phyloP scores from a whole-genome alignment of 2,888 invertebrate species.

The Lymantria dispar region DNA sequence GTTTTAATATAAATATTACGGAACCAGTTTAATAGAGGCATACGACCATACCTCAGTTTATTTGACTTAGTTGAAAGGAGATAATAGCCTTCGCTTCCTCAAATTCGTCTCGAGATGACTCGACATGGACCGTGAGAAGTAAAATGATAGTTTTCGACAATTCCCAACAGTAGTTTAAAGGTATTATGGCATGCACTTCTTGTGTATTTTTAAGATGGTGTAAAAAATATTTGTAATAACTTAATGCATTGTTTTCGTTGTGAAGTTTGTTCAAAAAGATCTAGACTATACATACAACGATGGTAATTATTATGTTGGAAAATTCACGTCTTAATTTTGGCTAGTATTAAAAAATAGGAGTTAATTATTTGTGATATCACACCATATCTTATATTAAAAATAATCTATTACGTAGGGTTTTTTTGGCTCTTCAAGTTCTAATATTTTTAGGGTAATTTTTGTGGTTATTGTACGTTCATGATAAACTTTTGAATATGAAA shows the following conservation, averaged over 20 bases:
- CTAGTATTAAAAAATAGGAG: too few relatives aligned
- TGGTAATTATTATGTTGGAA: not conserved
- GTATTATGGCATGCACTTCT: constrained; percentile 7
- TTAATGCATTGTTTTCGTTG: not conserved
- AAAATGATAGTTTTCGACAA: constrained; percentile 51
- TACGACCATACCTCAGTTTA: constrained; percentile 46
- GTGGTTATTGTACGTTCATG: too few relatives aligned
- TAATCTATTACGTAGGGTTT: too few relatives aligned
- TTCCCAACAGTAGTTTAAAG: constrained; percentile 25
- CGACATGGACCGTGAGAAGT: constrained; percentile 67
- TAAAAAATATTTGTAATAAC: not conserved
- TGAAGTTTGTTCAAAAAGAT: not conserved
- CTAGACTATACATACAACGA: not conserved
- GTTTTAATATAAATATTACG: constrained; percentile 27
- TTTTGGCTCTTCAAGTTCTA: too few relatives aligned
- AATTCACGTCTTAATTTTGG: not conserved
- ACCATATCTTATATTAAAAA: too few relatives aligned
- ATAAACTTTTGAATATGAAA: too few relatives aligned
- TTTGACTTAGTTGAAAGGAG: constrained; percentile 68
- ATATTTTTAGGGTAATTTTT: too few relatives aligned
- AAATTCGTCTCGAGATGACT: constrained; percentile 72
- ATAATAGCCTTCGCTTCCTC: constrained; percentile 73
- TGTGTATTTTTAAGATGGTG: not conserved
- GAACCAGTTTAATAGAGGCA: constrained; percentile 32
- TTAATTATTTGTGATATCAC: not conserved